These are phyloP conservation scores for Aphis gossypii DNA, from an alignment of 1,140 invertebrate genomes.

Conservation along the genomic window DNA sequence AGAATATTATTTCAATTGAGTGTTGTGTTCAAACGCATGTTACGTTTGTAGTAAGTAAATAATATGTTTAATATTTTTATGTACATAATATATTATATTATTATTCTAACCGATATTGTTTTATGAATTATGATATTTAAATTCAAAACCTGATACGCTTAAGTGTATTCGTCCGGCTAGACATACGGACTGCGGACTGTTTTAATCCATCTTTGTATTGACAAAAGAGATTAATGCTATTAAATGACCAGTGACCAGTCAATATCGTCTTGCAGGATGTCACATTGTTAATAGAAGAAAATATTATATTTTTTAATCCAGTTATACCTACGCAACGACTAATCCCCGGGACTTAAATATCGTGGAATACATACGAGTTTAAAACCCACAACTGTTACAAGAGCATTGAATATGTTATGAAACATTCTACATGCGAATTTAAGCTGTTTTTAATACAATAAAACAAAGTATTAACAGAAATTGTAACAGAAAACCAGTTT, in stretches of 20 bases:
- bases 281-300: slow-evolving; percentile 26
- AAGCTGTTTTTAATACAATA: slow-evolving; percentile 28
- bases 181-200: not conserved
- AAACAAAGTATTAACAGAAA: slow-evolving; percentile 9
- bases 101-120: not conserved
- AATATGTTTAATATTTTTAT: slow-evolving; percentile 7
- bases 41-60: not conserved
- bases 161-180: slow-evolving; percentile 46
- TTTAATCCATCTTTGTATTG: slow-evolving; percentile 55
- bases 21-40: not conserved
- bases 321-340: slow-evolving; percentile 18
- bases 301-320: slow-evolving; percentile 54
- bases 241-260: slow-evolving; percentile 46
- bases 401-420: not conserved
- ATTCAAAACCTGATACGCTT: slow-evolving; percentile 39
- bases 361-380: slow-evolving; percentile 39
- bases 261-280: slow-evolving; percentile 55
- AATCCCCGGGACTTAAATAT: slow-evolving; percentile 42
- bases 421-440: not conserved
- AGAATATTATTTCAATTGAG: not conserved
- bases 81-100: not conserved
- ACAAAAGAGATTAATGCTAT: slow-evolving; percentile 56
- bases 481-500: not conserved
- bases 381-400: slow-evolving; percentile 38
- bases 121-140: slow-evolving; percentile 7